These are phyloP conservation scores for Bolinopsis microptera DNA, from an alignment of 37 sponge, comb jelly and placozoan species.

Conservation along the genomic window DNA sequence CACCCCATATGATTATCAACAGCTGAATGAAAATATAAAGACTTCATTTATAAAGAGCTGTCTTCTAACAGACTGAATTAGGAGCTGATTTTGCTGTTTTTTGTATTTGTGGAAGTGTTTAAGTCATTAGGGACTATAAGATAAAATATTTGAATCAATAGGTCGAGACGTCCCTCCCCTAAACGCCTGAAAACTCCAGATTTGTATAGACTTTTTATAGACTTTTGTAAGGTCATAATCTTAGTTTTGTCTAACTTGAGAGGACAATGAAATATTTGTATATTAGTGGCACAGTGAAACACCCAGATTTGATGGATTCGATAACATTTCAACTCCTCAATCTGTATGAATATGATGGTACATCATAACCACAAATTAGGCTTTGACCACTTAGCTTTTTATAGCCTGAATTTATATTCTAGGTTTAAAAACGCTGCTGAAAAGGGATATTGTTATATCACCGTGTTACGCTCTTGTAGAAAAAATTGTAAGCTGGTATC, in stretches of 20 bases:
- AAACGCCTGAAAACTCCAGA: no score
- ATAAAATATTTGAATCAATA: neutral
- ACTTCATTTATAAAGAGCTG: no score
- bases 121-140: neutral
- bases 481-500: neutral
- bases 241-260: no score
- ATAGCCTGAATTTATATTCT: neutral
- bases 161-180: no score
- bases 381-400: neutral
- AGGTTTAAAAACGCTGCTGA: neutral
- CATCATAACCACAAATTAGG: neutral
- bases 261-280: no score
- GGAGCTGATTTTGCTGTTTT: neutral
- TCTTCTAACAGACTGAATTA: neutral
- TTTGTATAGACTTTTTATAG: no score
- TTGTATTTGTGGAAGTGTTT: neutral
- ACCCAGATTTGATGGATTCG: no score
- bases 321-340: no score
- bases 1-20: no score
- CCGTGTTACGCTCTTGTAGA: neutral
- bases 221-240: no score
- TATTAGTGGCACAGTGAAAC: no score
- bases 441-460: neutral
- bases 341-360: neutral
- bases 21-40: no score